phyloP scores from a whole-genome alignment of 2,888 invertebrate species.

The Ariolimax columbianus region DNA sequence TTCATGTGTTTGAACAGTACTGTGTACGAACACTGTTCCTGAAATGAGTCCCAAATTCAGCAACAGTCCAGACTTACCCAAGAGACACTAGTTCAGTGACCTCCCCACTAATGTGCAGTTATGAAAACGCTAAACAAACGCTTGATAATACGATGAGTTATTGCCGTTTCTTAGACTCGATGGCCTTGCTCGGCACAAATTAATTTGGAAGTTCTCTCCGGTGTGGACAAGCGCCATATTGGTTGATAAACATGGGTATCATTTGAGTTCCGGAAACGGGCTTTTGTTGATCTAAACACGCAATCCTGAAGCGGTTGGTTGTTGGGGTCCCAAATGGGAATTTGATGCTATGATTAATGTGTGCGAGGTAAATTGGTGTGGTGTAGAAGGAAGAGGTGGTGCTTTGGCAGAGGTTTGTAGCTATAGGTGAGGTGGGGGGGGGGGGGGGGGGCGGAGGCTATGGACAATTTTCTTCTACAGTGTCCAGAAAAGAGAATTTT shows the following conservation, averaged over 20 bases:
- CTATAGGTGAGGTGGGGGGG: neutral
- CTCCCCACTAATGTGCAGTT: no score
- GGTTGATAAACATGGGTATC: neutral
- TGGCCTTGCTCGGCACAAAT: neutral
- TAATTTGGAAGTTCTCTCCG: neutral
- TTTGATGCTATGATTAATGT: neutral
- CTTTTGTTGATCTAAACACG: neutral
- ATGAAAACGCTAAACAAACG: neutral
- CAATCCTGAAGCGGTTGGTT: conserved; percentile 4
- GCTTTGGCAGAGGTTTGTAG: neutral
- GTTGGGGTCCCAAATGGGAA: neutral
- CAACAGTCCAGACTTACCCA: no score
- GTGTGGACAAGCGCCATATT: neutral
- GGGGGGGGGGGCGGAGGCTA: neutral
- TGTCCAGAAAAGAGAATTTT: no score
- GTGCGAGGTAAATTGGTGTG: neutral
- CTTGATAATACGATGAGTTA: neutral
- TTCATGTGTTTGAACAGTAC: no score
- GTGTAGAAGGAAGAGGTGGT: neutral
- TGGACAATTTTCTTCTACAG: no score
- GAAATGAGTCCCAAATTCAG: no score
- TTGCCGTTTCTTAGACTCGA: neutral
- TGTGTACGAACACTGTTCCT: no score
- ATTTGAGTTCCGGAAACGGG: neutral
- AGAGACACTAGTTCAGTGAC: no score